Evolutionary conservation across 2,888 invertebrate genomes (phyloP).

Genomic region (Tenthredo amoena): DNA sequence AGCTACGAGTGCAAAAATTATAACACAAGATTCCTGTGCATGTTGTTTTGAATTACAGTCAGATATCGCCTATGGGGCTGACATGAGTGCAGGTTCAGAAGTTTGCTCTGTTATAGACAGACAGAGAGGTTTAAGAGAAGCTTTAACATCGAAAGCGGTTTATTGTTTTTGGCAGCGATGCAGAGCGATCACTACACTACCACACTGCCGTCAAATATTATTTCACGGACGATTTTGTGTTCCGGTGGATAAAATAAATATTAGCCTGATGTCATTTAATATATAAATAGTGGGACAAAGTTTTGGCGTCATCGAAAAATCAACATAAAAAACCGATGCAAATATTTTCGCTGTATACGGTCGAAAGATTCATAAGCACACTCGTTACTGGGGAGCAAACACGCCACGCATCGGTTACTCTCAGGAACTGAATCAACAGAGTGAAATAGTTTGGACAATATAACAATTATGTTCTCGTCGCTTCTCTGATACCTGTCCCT

Average conservation of each 20-base stretch:
- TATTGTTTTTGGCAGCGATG: constrained; percentile 49
- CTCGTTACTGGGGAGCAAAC: constrained; percentile 43
- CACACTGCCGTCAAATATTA: constrained; percentile 36
- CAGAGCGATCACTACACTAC: constrained; percentile 31
- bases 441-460: constrained; percentile 29
- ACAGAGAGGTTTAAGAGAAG: constrained; percentile 24
- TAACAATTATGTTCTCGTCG: constrained; percentile 27
- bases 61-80: background rate
- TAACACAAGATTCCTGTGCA: background rate
- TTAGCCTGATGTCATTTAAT: constrained; percentile 32
- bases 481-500: background rate
- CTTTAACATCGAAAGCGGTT: constrained; percentile 28
- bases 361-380: constrained; percentile 43
- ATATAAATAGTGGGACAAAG: constrained; percentile 45
- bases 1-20: background rate
- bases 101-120: constrained; percentile 18
- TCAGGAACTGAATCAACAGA: constrained; percentile 44
- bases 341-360: constrained; percentile 38
- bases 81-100: background rate
- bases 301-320: constrained; percentile 17
- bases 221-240: constrained; percentile 43
- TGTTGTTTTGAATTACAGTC: background rate
- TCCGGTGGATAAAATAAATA: constrained; percentile 45
- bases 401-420: constrained; percentile 48
- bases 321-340: constrained; percentile 40